Evolutionary conservation across 2,113 vertebrate species (phyloP), one percentile per base, ranked within the genome.

Genomic region (Megaceryle maxima): DNA sequence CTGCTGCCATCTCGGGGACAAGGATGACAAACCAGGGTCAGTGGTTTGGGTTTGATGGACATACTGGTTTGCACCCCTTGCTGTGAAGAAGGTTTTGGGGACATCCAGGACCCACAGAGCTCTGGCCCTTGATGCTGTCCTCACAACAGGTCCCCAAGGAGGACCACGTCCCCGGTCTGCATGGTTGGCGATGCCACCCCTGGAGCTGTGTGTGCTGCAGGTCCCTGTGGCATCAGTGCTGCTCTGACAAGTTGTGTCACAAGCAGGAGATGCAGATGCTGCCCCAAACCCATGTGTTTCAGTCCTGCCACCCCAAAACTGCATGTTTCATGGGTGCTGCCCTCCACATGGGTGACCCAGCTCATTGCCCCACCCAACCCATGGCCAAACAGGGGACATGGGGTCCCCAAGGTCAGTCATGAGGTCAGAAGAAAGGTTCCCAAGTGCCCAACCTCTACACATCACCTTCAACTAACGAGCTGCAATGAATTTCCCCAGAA

Each of bases 131-230:
- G 31, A 41, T 19, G 15, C 46, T 43, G 35, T 50, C 28, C 15
- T 19, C 21, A 5, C 31, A 43, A 9, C 57, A 28, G 20, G 33
- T 63, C 60, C 55, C 60, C n/a, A 4, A 26, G 55, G 29, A 70
- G 43, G 39, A 26, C 20, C 1, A 0, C 2, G 26, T 51, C 26
- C 66, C 48, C 4, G 8, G 2, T 21, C 6, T 4, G 6, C 9
- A 15, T 0, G 22, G 21, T 6, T 8, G 87, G 33, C 1, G 19
- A 41, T 51, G 46, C 13, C 46, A 55, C 24, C 8, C 2, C 1
- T 0, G 1, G 44, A 53, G 66, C 72, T 1, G 0, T 1, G 13
- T 2, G 6, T 10, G 43, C 29, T 64, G 51, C 44, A 1, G 1
- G 18, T 62, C 17, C 63, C 74, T 0, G 1, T 7, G 31, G 33